Conservation (phyloP, 2,888 invertebrate genomes). For the Diarsia mendica region DNA sequence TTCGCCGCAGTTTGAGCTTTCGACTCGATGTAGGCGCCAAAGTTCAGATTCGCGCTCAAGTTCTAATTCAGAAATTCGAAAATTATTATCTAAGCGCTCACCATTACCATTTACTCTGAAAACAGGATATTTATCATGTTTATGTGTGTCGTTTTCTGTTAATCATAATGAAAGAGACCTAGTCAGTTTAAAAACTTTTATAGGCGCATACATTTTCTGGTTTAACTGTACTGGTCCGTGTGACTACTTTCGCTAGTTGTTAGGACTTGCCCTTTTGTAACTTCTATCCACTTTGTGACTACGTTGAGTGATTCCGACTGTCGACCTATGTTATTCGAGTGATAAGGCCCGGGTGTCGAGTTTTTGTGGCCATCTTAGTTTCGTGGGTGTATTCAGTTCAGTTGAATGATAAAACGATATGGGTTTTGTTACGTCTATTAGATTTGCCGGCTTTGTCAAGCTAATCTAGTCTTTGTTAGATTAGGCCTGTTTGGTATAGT, state of each 20-base stretch:
- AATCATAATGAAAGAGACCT: no score
- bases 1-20: no score
- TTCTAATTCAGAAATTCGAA: no score
- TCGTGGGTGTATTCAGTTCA: conserved; percentile 19
- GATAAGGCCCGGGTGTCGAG: conserved; percentile 38
- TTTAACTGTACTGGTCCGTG: background rate
- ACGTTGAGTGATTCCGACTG: conserved; percentile 57
- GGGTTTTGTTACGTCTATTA: conserved; percentile 1
- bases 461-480: background rate
- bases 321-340: conserved; percentile 59
- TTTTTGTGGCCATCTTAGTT: conserved; percentile 43
- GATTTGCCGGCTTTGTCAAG: background rate
- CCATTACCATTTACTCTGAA: no score
- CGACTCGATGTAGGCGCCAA: no score
- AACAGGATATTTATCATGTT: no score
- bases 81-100: no score
- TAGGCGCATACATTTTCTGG: background rate
- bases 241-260: background rate
- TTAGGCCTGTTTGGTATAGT: background rate
- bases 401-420: conserved; percentile 6
- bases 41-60: no score
- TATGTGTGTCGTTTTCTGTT: no score
- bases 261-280: background rate
- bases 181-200: no score
- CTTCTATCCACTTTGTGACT: background rate